Conservation (phyloP, 2,888 invertebrate genomes). For the Monoplex corrugatus region DNA sequence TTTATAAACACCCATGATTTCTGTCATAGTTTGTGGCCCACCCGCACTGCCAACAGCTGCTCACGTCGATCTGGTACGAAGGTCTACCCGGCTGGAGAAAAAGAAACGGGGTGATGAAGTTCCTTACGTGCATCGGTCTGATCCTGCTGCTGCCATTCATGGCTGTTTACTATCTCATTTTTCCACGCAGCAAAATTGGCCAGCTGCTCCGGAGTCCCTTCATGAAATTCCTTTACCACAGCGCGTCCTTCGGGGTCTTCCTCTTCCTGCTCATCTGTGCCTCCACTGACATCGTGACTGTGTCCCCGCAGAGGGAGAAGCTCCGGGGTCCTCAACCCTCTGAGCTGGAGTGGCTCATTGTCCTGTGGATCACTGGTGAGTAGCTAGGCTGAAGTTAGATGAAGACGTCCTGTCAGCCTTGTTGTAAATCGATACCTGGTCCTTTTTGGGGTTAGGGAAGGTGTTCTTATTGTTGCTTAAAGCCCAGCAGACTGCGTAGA, state of each 20-base stretch:
- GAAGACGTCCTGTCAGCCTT: too few species aligned
- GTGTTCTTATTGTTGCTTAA: too few species aligned
- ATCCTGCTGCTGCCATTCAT: conserved; percentile 83
- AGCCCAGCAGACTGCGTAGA: too few species aligned
- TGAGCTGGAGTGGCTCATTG: conserved; percentile 83
- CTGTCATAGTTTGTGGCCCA: conserved; percentile 84
- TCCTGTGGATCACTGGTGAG: conserved; percentile 84
- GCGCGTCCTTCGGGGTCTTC: conserved; percentile 84
- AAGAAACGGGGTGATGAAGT: conserved; percentile 82
- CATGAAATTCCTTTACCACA: conserved; percentile 85
- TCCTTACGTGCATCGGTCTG: conserved; percentile 81
- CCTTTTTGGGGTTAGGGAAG: too few species aligned
- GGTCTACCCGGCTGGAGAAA: conserved; percentile 83
- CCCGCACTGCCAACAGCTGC: conserved; percentile 84
- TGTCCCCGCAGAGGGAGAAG: conserved; percentile 68
- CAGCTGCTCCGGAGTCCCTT: conserved; percentile 84
- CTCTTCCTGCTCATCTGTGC: conserved; percentile 83
- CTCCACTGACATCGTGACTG: conserved; percentile 79
- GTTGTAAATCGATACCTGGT: too few species aligned
- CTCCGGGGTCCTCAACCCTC: conserved; percentile 83
- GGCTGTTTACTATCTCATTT: conserved; percentile 83
- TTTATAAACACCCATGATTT: too few species aligned
- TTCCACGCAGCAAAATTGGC: conserved; percentile 83
- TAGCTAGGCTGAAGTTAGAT: too few species aligned
- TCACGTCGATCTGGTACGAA: conserved; percentile 84